A percentile compares a stretch with the other conserved stretches of the same genome.
phyloP scores from a whole-genome alignment of 1,140 invertebrate genomes.

The Penaeus vannamei region DNA sequence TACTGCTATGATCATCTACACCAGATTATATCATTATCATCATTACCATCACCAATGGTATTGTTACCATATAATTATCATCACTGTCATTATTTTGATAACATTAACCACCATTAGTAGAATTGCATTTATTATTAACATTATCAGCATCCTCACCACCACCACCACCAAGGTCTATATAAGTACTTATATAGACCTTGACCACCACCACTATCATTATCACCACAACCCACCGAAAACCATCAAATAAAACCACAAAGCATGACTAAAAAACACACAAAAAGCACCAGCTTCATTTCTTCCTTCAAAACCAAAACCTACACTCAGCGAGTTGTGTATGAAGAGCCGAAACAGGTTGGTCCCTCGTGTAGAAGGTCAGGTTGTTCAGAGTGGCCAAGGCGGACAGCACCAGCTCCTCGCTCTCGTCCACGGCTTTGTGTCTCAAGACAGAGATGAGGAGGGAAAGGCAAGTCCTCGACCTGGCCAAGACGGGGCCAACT shows the following conservation, averaged over 20 bases:
- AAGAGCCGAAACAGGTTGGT: constrained; percentile 56
- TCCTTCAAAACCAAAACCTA: constrained; percentile 66
- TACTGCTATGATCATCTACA: too few species aligned
- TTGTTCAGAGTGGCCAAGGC: constrained; percentile 80
- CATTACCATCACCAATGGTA: too few species aligned
- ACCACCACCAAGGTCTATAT: too few species aligned
- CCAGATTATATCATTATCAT: too few species aligned
- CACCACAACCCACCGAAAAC: too few species aligned
- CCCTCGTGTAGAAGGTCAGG: constrained; percentile 77
- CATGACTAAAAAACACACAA: not conserved
- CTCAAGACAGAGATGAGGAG: constrained; percentile 72
- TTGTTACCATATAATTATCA: too few species aligned
- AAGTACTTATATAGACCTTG: too few species aligned
- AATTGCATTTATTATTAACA: too few species aligned
- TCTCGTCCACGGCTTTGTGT: constrained; percentile 75
- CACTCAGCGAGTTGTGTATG: constrained; percentile 71
- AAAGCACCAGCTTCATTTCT: not conserved
- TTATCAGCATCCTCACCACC: too few species aligned
- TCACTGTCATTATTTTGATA: too few species aligned
- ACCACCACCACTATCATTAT: too few species aligned
- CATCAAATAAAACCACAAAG: not conserved
- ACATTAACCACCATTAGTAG: too few species aligned
- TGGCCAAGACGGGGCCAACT: constrained; percentile 77
- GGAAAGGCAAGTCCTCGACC: constrained; percentile 72
- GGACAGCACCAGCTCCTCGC: constrained; percentile 79